A percentile compares a stretch with the other conserved stretches of the same genome.
phyloP scores from a whole-genome alignment of 1,140 invertebrate genomes.

The Cydia strobilella region DNA sequence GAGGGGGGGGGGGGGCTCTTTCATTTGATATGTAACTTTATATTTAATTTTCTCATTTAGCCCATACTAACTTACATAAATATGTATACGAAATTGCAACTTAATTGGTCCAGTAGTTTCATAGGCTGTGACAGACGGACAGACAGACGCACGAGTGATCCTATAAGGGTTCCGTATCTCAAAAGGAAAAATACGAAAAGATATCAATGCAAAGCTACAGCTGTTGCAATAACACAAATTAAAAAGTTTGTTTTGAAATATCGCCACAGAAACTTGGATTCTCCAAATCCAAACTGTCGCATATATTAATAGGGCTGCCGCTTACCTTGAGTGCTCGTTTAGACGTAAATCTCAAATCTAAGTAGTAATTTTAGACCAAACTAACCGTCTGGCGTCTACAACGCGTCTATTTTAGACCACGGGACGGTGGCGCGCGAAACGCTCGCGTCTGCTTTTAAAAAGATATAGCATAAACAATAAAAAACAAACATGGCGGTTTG shows the following conservation, averaged over 20 bases:
- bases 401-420: slow-evolving; percentile 64
- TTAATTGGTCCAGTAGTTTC: too few relatives aligned
- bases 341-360: slow-evolving; percentile 45
- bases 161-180: too few relatives aligned
- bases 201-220: too few relatives aligned
- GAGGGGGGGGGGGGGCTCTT: too few relatives aligned
- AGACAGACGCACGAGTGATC: too few relatives aligned
- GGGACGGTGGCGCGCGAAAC: slow-evolving; percentile 18
- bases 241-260: slow-evolving; percentile 11
- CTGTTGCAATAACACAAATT: not conserved
- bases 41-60: too few relatives aligned
- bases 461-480: slow-evolving; percentile 34
- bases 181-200: too few relatives aligned
- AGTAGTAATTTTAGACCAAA: slow-evolving; percentile 56
- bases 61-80: too few relatives aligned
- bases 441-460: slow-evolving; percentile 22
- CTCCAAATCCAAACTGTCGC: slow-evolving; percentile 4
- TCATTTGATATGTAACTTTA: too few relatives aligned
- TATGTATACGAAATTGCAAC: too few relatives aligned
- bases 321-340: slow-evolving; percentile 40
- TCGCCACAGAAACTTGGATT: slow-evolving; percentile 7
- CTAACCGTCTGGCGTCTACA: slow-evolving; percentile 65
- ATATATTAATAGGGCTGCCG: slow-evolving; percentile 51
- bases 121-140: too few relatives aligned
- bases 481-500: slow-evolving; percentile 10